Conservation (phyloP, 2,113 vertebrate genomes). For the Corythornis cristatus region DNA sequence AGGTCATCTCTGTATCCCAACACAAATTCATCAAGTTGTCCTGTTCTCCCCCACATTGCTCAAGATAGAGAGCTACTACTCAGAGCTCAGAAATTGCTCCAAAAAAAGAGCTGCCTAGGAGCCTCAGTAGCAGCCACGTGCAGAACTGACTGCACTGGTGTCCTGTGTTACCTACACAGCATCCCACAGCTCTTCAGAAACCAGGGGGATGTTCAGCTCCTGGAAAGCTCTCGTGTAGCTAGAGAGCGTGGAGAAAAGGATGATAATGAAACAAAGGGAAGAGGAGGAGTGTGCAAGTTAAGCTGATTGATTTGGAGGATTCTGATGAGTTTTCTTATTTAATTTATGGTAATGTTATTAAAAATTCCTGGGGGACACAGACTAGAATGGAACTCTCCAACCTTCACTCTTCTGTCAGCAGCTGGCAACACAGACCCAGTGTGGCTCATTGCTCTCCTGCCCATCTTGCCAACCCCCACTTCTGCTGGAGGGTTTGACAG, state of each 20-base stretch:
- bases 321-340: neutral
- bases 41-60: neutral
- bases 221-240: neutral
- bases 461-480: neutral
- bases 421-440: neutral
- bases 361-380: neutral
- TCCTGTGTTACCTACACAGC: neutral
- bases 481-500: neutral
- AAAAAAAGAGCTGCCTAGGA: neutral
- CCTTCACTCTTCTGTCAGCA: neutral
- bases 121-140: neutral
- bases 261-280: constrained; percentile 1
- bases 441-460: neutral
- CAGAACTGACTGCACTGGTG: neutral
- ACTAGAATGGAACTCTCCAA: neutral
- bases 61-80: neutral
- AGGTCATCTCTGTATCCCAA: neutral
- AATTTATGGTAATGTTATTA: neutral
- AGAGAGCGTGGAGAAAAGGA: neutral
- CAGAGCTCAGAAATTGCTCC: neutral
- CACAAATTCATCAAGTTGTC: neutral
- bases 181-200: neutral
- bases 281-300: neutral
- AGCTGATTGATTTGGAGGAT: neutral
- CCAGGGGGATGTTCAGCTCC: neutral